phyloP scores from a whole-genome alignment of 2,113 vertebrate species.

The Pseudopodoces humilis region DNA sequence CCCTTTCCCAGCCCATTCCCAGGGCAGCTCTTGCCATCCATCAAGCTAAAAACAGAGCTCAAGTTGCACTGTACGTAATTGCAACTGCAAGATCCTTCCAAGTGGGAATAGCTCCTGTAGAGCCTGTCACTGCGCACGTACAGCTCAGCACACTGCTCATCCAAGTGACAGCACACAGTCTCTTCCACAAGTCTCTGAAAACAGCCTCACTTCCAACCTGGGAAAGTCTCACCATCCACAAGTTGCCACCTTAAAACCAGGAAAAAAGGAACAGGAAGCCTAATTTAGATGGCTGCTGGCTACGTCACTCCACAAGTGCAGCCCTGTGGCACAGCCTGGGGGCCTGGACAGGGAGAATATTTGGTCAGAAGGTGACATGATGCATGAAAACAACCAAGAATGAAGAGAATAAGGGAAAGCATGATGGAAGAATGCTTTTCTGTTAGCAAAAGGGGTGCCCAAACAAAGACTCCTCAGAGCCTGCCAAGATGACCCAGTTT shows the following conservation, averaged over 20 bases:
- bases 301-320: rapidly evolving
- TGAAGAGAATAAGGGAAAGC: neutral
- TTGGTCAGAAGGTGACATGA: neutral
- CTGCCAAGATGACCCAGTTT: neutral
- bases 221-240: neutral
- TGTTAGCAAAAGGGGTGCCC: neutral
- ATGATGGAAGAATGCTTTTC: neutral
- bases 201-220: neutral
- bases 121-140: neutral
- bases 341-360: neutral
- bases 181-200: neutral
- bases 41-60: neutral
- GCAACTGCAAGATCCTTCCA: neutral
- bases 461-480: neutral
- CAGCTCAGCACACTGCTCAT: neutral
- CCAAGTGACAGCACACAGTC: rapidly evolving
- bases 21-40: neutral
- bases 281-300: neutral
- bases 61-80: neutral
- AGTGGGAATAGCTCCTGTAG: neutral
- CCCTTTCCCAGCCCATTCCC: neutral
- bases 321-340: neutral
- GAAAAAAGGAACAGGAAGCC: neutral
- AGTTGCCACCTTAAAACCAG: neutral
- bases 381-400: neutral